Percentiles rank a stretch among this genome's conserved stretches.
phyloP scores from a whole-genome alignment of 2,797 vertebrate species.

The Notolepis coatsorum region DNA sequence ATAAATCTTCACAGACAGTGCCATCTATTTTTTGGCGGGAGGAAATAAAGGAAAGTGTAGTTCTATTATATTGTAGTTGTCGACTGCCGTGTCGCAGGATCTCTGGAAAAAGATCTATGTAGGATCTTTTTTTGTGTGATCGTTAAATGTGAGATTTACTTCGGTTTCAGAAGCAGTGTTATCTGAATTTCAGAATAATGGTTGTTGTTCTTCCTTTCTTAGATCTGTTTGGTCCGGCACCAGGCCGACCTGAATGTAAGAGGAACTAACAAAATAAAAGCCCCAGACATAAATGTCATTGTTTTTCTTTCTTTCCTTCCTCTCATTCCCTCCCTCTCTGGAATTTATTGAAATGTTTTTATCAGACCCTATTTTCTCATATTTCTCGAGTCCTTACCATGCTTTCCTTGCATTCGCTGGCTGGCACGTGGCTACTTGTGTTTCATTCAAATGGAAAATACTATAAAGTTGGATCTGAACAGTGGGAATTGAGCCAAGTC shows the following conservation, averaged over 20 bases:
- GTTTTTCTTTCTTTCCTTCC: slow-evolving; percentile 18
- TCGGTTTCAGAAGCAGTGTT: slow-evolving; percentile 51
- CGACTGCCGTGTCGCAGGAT: slow-evolving; percentile 32
- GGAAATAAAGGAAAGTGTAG: slow-evolving; percentile 38
- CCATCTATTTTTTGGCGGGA: slow-evolving; percentile 53
- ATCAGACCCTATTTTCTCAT: slow-evolving; percentile 35
- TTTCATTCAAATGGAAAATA: slow-evolving; percentile 48
- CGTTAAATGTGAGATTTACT: slow-evolving; percentile 29
- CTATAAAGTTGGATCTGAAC: slow-evolving; percentile 23
- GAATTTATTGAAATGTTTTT: slow-evolving; percentile 18
- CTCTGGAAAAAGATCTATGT: slow-evolving; percentile 41
- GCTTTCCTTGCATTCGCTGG: slow-evolving; percentile 22
- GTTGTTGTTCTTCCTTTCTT: slow-evolving; percentile 31
- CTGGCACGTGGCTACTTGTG: slow-evolving; percentile 29
- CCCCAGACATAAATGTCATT: slow-evolving; percentile 26
- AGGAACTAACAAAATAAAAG: slow-evolving; percentile 67
- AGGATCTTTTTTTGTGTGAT: slow-evolving; percentile 43
- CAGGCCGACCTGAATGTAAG: slow-evolving; percentile 72
- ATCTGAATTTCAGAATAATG: slow-evolving; percentile 45
- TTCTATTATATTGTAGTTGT: slow-evolving; percentile 45
- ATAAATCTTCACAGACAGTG: slow-evolving; percentile 49
- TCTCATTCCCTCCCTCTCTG: slow-evolving; percentile 24
- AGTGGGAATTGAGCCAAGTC: slow-evolving; percentile 38
- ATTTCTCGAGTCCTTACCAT: slow-evolving; percentile 16
- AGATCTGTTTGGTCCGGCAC: slow-evolving; percentile 65